Conservation (phyloP, 2,113 vertebrate species). For the Gymnarchus niloticus region DNA sequence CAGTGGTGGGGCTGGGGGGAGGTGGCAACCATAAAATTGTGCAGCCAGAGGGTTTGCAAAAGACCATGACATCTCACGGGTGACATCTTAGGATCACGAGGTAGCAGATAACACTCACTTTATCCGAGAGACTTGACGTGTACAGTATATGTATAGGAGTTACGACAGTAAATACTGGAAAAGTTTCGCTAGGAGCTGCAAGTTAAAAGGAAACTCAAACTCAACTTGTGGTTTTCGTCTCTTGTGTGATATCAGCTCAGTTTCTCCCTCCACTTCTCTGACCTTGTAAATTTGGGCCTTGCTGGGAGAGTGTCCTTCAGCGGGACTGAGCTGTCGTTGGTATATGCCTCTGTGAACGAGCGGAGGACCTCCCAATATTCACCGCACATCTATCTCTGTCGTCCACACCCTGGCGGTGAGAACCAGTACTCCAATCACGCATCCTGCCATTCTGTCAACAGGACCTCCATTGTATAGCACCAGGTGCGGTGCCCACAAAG, state of each 20-base stretch:
- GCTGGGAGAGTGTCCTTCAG: background rate
- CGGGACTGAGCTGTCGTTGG: background rate
- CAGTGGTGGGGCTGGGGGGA: too few relatives aligned
- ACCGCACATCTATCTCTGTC: background rate
- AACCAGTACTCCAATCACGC: constrained; percentile 6
- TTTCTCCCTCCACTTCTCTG: background rate
- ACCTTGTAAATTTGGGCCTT: background rate
- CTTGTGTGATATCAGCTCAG: background rate
- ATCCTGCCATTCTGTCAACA: background rate
- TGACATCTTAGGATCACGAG: too few relatives aligned
- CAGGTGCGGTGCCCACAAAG: background rate
- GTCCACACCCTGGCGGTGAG: constrained; percentile 1
- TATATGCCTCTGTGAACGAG: background rate
- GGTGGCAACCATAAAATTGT: too few relatives aligned
- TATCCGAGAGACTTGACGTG: too few relatives aligned
- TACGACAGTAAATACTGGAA: background rate
- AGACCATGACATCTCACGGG: too few relatives aligned
- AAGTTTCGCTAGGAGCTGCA: background rate
- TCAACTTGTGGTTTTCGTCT: background rate
- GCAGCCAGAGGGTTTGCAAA: too few relatives aligned
- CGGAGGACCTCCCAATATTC: background rate
- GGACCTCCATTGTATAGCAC: background rate
- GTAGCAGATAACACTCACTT: too few relatives aligned
- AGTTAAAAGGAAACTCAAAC: background rate
- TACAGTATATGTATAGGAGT: too few relatives aligned